Conservation (phyloP, 2,888 invertebrate genomes). For the Sminthurinus aureus region DNA sequence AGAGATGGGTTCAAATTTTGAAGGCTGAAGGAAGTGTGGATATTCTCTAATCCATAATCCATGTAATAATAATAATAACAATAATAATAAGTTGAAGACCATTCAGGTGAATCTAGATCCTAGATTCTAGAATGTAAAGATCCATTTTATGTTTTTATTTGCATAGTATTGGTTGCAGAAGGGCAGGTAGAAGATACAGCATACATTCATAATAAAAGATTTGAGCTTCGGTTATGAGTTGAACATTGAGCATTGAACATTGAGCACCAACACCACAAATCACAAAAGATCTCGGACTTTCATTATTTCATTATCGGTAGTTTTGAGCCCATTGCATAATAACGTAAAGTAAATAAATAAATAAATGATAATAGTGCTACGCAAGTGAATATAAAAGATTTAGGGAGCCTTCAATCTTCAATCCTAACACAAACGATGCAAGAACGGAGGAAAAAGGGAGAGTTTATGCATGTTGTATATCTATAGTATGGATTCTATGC, state of each 20-base stretch:
- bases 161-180: not conserved
- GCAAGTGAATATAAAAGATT: not conserved
- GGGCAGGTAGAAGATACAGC: not conserved
- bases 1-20: no score
- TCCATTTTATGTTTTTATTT: no score
- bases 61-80: no score
- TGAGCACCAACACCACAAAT: not conserved
- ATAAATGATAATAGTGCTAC: not conserved
- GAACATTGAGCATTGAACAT: not conserved
- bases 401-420: not conserved
- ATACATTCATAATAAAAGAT: not conserved
- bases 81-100: no score
- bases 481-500: not conserved
- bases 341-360: conserved; percentile 5
- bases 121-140: no score
- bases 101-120: no score
- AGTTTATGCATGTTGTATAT: no score
- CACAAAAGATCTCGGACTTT: not conserved
- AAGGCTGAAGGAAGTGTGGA: no score
- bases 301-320: not conserved
- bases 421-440: not conserved
- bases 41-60: no score
- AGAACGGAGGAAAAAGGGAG: no score
- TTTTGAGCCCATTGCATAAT: conserved; percentile 6
- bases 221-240: not conserved